Evolutionary conservation across 2,113 vertebrate species (phyloP).

Genomic region (Rhinoderma darwinii): DNA sequence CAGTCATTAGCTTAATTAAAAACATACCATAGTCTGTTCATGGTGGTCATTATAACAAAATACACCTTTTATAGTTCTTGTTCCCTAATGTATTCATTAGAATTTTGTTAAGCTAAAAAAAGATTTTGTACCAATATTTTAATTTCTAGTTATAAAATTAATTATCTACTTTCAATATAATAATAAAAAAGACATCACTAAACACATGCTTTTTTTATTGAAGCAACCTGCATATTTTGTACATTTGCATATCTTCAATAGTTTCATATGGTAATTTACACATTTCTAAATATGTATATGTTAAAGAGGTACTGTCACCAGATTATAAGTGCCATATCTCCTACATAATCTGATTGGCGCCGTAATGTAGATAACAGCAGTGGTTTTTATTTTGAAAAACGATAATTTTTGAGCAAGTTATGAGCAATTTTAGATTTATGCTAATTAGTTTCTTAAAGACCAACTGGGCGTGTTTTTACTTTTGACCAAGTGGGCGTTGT

Average conservation of each 20-base stretch:
- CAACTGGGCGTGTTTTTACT: no score
- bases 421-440: no score
- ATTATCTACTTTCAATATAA: neutral
- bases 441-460: no score
- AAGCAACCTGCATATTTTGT: neutral
- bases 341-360: no score
- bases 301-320: no score
- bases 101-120: neutral
- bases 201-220: neutral
- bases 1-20: neutral
- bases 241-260: neutral
- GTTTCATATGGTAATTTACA: no score
- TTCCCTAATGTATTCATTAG: neutral
- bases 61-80: slow-evolving; percentile 20
- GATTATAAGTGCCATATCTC: no score
- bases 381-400: no score
- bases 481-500: no score
- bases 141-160: neutral
- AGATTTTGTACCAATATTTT: neutral
- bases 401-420: no score
- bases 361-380: no score
- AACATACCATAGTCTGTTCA: neutral
- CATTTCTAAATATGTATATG: no score
- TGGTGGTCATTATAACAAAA: neutral
- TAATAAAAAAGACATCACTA: neutral